Base-by-base conservation (phyloP, 2,888 invertebrate genomes). In the Megastigmus dorsalis region DNA sequence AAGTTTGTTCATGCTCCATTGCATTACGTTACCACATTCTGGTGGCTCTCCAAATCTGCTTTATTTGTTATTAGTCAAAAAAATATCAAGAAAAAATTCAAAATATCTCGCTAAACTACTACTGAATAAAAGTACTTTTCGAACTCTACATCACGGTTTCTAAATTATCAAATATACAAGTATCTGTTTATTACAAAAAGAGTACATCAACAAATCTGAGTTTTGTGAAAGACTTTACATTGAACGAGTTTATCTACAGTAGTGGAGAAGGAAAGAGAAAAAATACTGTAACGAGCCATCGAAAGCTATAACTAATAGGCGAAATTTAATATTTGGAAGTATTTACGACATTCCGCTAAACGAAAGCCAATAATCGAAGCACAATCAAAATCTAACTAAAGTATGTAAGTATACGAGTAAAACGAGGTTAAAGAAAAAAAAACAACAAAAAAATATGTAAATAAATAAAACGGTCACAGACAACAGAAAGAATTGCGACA, bases 21-120 rank as follows among this genome's bases (percentile, higher is more conserved):
- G 83, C 84, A 86, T 84, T 84, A 86, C 82, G 78, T 84, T 83
- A 83, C 85, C 84, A 86, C 84, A 86, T 84, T 84, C 83, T 84
- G 85, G 83, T 85, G 85, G 85, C 80, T 86, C 86, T 86, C 83
- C 74, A 86, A 86, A 85, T 85, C 81, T 83, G 84, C 82, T 83
- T 81, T 77, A 78, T 66, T 74, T 65, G 54, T 54, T 74, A n/a
- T 26, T 30, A 68, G 38, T 30, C 18, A 60, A 62, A 60, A 45
- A 55, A 63, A 48, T 38, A 38, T 38, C 20, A 41, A 48, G 50
- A 63, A 70, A 60, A 73, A 67, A 59, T 45, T n/a, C 26, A 52
- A 57, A 62, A 18, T 36, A 54, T 75, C 59, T 65, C 63, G 71
- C 72, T 76, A 72, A 52, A n/a, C n/a, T 50, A 50, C 67, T 71